Evolutionary conservation across 2,113 vertebrate genomes (phyloP).

Genomic region (Microtus pennsylvanicus): DNA sequence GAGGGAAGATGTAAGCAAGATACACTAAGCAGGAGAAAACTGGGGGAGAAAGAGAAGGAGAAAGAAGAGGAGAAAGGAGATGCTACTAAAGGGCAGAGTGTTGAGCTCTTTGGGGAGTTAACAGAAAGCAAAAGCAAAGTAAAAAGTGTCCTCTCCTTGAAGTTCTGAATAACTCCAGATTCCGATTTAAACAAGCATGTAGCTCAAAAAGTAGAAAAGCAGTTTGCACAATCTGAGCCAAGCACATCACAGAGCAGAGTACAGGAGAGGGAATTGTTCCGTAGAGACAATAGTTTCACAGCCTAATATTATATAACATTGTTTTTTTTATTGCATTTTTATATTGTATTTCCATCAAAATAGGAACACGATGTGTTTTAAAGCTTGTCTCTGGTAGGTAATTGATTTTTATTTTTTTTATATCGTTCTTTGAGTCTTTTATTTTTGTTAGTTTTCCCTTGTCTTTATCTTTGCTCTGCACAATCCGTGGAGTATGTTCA

Average conservation of each 20-base stretch:
- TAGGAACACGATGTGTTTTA: not conserved
- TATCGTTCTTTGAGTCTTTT: not conserved
- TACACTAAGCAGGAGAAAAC: not conserved
- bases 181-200: not conserved
- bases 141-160: not conserved
- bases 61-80: not conserved
- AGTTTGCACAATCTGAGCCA: not conserved
- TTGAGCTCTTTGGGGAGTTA: not conserved
- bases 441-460: not conserved
- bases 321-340: not conserved
- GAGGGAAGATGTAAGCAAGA: not conserved
- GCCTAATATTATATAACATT: not conserved
- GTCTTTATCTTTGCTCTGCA: not conserved
- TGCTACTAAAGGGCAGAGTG: not conserved
- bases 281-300: not conserved
- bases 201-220: not conserved
- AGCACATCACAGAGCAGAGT: not conserved
- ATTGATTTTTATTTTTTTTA: not conserved
- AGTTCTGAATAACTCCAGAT: not conserved
- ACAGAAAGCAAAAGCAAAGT: not conserved
- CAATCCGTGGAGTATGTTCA: not conserved
- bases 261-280: not conserved
- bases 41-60: not conserved
- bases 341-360: slow-evolving; percentile 6
- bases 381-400: not conserved